Base-by-base conservation (phyloP, 2,888 invertebrate genomes). In the Allygus modestus region DNA sequence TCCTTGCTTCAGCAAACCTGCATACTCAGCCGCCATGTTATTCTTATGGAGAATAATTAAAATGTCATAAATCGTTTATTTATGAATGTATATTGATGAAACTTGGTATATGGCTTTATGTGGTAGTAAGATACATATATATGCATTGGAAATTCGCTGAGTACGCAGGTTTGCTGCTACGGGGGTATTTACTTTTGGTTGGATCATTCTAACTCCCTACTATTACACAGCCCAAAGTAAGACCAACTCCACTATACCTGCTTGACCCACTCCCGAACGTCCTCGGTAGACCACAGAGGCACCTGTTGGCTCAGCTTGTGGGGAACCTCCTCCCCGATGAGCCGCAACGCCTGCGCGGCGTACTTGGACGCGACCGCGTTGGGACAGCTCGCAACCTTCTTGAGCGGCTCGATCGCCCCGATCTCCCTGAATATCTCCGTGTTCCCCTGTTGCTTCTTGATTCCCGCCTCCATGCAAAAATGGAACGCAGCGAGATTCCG, bases 401-500 rank as follows among this genome's bases (percentile, higher is more conserved):
- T 99, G 88, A 99, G 92, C 0, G 98, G 96, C 88, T 98, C 97
- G 86, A 99, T 96, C 0, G 98, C 99, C 82, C 97, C 97, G 87
- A 99, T 99, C 91, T 98, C 97, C 86, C 95, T 93, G 90, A 99
- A 98, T 89, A 98, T 96, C 90, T 96, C 95, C 0, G 97, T 97
- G 87, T 97, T 97, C 4, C 96, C 96, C 90, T 97, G 97, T 88
- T 96, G 96, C 88, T 98, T 97, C 90, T 99, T 99, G 83, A 99
- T 99, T 51, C 97, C 97, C 15, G 99, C 99, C 91, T 99, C 99
- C 98, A 99, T 98, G 89, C 98, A 98, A 90, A 99, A 97, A 90
- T 99, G 99, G 90, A 99, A 99, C 46, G 99, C 98, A 2, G 99
- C 99, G 88, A 99, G 91, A 90, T 98, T 98, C 89, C 98, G 94